Percentiles rank a stretch among this genome's conserved stretches.
phyloP scores from a whole-genome alignment of 2,888 invertebrate genomes.

The Himalopsyche anomala region DNA sequence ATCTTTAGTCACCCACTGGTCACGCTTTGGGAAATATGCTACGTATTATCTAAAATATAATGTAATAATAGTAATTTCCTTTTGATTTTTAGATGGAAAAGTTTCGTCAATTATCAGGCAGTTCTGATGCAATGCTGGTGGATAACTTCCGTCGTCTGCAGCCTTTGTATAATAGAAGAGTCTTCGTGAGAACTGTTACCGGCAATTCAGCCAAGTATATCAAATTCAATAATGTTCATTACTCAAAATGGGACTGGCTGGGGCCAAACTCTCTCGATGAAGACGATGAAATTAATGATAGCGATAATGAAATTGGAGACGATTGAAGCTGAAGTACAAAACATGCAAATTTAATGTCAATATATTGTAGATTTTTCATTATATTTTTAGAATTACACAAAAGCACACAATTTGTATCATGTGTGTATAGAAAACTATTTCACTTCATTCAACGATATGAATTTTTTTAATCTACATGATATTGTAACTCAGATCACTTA shows the following conservation, averaged over 20 bases:
- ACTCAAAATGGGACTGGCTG: conserved; percentile 82
- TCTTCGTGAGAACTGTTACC: conserved; percentile 80
- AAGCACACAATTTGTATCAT: too few relatives aligned
- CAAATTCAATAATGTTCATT: conserved; percentile 76
- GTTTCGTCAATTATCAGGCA: conserved; percentile 81
- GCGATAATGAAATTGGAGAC: conserved; percentile 50
- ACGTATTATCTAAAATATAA: too few relatives aligned
- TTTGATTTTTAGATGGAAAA: conserved; percentile 77
- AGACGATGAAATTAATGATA: conserved; percentile 10
- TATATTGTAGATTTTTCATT: too few relatives aligned
- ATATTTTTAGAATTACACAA: too few relatives aligned
- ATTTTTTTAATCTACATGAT: too few relatives aligned
- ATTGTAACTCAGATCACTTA: too few relatives aligned
- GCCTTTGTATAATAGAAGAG: conserved; percentile 81
- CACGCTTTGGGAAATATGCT: too few relatives aligned
- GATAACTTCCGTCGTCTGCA: conserved; percentile 84
- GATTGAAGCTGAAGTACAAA: neutral
- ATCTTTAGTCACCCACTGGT: too few relatives aligned
- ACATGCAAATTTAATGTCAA: too few relatives aligned
- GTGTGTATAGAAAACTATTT: too few relatives aligned
- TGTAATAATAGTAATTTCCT: too few relatives aligned
- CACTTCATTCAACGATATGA: too few relatives aligned
- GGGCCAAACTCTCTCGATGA: conserved; percentile 70
- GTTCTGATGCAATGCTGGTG: conserved; percentile 79
- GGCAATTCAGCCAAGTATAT: conserved; percentile 78